phyloP scores from a whole-genome alignment of 2,797 vertebrate species.

The Paramormyrops hopkinsi region DNA sequence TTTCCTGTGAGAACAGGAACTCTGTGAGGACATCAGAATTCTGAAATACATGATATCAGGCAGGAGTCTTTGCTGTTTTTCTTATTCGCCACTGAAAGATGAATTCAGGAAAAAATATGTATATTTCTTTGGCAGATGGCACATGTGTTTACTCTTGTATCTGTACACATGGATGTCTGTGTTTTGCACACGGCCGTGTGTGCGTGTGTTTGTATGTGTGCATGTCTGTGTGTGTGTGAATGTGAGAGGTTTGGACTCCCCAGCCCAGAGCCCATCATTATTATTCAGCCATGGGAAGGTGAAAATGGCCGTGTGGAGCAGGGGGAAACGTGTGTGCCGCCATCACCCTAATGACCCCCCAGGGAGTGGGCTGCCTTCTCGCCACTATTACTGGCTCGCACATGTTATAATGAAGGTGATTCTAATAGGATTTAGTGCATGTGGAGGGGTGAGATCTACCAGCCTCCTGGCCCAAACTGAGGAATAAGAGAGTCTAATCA shows the following conservation, averaged over 20 bases:
- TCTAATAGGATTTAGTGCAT: conserved; percentile 53
- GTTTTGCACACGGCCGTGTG: not conserved
- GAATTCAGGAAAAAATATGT: not conserved
- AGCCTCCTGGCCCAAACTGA: conserved; percentile 23
- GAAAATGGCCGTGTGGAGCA: conserved; percentile 42
- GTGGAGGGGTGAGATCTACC: conserved; percentile 36
- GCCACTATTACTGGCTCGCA: conserved; percentile 37
- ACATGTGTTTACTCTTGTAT: not conserved
- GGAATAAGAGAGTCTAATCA: conserved; percentile 41
- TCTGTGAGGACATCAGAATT: not conserved
- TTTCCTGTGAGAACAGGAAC: not conserved
- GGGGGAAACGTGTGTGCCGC: conserved; percentile 27
- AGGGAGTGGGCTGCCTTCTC: conserved; percentile 38
- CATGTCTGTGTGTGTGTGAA: not conserved
- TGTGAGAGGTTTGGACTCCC: not conserved
- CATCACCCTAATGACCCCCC: conserved; percentile 43
- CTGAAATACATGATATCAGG: not conserved
- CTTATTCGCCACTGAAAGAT: not conserved
- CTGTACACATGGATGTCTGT: not conserved
- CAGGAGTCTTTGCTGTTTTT: not conserved
- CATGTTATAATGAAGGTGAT: conserved; percentile 42
- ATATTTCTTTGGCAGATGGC: not conserved
- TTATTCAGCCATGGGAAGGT: conserved; percentile 42
- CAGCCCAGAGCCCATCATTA: conserved; percentile 31
- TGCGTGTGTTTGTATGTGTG: conserved; percentile 2